Percentiles rank a stretch among this genome's conserved stretches.
phyloP scores from a whole-genome alignment of 2,113 vertebrate species.

The Callithrix jacchus region DNA sequence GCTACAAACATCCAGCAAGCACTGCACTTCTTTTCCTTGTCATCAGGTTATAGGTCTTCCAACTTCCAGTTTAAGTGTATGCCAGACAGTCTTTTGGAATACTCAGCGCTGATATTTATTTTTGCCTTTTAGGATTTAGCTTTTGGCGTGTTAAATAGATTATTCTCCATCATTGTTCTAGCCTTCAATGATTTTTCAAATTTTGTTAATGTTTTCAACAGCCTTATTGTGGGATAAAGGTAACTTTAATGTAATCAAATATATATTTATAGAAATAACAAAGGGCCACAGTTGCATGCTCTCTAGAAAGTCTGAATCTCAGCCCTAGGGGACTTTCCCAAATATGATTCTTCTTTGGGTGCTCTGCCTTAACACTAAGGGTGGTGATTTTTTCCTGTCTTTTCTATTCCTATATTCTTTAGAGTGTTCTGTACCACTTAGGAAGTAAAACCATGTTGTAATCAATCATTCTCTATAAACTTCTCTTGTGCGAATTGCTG shows the following conservation, averaged over 20 bases:
- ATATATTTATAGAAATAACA: background rate
- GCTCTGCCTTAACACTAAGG: background rate
- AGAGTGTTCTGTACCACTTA: background rate
- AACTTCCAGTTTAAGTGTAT: background rate
- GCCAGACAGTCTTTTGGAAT: background rate
- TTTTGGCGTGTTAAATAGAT: background rate
- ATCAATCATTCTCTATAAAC: background rate
- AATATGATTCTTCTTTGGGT: background rate
- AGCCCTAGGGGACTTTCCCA: background rate
- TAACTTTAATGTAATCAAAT: background rate
- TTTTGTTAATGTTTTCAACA: background rate
- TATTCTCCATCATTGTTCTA: background rate
- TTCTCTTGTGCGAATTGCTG: background rate
- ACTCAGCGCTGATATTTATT: background rate
- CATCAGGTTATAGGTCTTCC: background rate
- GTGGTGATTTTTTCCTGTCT: background rate
- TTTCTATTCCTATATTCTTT: background rate
- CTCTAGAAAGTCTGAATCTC: background rate
- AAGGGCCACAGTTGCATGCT: fast-evolving
- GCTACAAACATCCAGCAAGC: background rate
- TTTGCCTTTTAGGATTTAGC: background rate
- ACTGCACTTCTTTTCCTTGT: background rate
- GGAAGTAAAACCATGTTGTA: background rate
- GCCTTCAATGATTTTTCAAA: background rate
- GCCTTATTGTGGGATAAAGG: background rate